Evolutionary conservation across 64 coral and sea anemone species (phyloP), one percentile per base, ranked within the genome.

Genomic region (Anthopleura sola): DNA sequence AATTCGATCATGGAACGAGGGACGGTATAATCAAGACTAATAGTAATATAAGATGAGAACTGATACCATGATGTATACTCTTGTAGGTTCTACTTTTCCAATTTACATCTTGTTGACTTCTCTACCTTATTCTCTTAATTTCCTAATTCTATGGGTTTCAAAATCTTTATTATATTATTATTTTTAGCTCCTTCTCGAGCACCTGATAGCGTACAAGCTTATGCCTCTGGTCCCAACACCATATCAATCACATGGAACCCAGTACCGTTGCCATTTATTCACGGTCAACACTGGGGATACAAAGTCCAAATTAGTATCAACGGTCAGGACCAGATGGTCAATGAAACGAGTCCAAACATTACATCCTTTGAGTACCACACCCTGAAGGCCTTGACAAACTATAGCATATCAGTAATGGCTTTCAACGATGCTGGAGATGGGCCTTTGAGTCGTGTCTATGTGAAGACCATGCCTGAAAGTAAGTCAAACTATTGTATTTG

Each of bases 391-490:
- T 55, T 50, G 14, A 82, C 80, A 18, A 82, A 82, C 24, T 82
- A 82, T 55, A 82, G 24, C 17, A 26, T 82, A 51, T 49, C 50
- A 34, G 80, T 82, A 37, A 10, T 82, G 50, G 80, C 29, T 33
- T 82, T 82, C 47, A 82, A 82, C 53, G 80, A 82, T 28, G 31
- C 29, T 44, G 50, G 80, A 19, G 80, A 82, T 82, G 80, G 80
- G 5, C 40, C 80, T 49, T 55, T 6, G 6, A 82, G 80, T 26
- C 26, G 31, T 49, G 80, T 82, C n/a, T 82, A 82, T 82, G 80
- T 82, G 15, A 40, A n/a, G 46, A 82, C 80, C 1, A 82, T 82
- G 80, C 80, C 80, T 26, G 2, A 23, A 82, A 82, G 80, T 82
- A 55, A 82, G 80, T 82, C 29, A 76, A 34, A 37, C 14, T 38